Conservation (phyloP, 2,888 invertebrate species). For the Timema podura region DNA sequence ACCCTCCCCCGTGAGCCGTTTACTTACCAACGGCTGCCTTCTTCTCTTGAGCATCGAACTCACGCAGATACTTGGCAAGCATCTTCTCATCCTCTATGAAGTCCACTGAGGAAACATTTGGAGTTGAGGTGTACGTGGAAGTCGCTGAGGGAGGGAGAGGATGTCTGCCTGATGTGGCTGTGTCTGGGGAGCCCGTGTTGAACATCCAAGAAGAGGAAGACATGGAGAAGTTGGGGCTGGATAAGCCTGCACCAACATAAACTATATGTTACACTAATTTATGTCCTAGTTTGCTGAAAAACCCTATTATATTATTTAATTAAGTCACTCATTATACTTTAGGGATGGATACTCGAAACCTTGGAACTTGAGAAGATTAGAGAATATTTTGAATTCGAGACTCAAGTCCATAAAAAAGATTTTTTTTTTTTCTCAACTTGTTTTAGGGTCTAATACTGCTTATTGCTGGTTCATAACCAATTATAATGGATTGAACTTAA, state of each 20-base stretch:
- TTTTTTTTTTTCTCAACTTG: no score
- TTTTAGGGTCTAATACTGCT: no score
- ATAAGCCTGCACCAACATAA: constrained; percentile 22
- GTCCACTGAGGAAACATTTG: constrained; percentile 22
- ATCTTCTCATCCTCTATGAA: constrained; percentile 49
- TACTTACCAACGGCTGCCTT: constrained; percentile 29
- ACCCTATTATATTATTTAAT: no score
- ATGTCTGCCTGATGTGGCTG: neutral
- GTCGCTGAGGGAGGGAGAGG: constrained; percentile 14
- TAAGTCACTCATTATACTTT: no score
- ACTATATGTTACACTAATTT: neutral
- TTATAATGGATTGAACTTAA: no score
- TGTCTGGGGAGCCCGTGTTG: neutral
- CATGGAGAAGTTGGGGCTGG: constrained; percentile 35
- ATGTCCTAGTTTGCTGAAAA: no score
- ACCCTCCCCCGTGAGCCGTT: no score
- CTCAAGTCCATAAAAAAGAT: no score
- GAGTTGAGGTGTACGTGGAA: neutral
- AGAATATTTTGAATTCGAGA: no score
- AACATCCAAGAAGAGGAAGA: constrained; percentile 45
- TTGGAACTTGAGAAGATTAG: no score
- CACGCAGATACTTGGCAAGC: constrained; percentile 48
- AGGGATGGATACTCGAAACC: no score
- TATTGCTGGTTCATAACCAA: no score
- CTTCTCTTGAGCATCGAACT: constrained; percentile 35